Percentiles rank a stretch among this genome's conserved stretches.
phyloP scores from a whole-genome alignment of 2,888 invertebrate species.

The Rhyacophila evoluta region DNA sequence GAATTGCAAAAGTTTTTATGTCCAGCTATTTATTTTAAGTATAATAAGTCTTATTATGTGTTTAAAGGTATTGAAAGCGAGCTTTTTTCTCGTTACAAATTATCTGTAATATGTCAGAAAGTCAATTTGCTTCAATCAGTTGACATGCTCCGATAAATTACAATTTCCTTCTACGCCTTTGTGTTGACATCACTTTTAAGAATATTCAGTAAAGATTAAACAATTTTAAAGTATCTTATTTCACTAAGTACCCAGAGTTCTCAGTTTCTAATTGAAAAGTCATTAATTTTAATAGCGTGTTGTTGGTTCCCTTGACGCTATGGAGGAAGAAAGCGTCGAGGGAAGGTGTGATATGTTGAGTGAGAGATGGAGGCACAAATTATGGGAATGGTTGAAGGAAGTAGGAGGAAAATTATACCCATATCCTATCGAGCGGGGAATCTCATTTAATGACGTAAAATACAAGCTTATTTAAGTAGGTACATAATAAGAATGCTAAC shows the following conservation, averaged over 20 bases:
- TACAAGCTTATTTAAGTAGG: not conserved
- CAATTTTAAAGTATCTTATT: slow-evolving; percentile 52
- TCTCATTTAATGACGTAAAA: not conserved
- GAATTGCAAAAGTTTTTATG: no score
- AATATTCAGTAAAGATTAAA: slow-evolving; percentile 45
- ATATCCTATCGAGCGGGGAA: not conserved
- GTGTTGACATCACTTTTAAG: slow-evolving; percentile 3
- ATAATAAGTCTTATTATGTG: no score
- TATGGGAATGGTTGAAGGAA: not conserved
- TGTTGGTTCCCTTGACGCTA: slow-evolving; percentile 54
- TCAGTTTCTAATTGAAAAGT: slow-evolving; percentile 55
- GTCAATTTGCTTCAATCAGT: not conserved
- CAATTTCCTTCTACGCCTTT: not conserved
- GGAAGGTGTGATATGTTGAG: slow-evolving; percentile 23
- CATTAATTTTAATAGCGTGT: slow-evolving; percentile 55
- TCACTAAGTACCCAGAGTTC: slow-evolving; percentile 52
- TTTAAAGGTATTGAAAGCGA: no score
- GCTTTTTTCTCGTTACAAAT: not conserved
- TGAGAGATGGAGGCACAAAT: not conserved
- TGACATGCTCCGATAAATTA: not conserved
- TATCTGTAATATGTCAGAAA: not conserved
- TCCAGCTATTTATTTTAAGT: no score
- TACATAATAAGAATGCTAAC: not conserved
- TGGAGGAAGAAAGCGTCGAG: slow-evolving; percentile 34
- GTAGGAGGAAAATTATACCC: not conserved